Conservation (phyloP, 2,113 vertebrate genomes). For the Procapra przewalskii region DNA sequence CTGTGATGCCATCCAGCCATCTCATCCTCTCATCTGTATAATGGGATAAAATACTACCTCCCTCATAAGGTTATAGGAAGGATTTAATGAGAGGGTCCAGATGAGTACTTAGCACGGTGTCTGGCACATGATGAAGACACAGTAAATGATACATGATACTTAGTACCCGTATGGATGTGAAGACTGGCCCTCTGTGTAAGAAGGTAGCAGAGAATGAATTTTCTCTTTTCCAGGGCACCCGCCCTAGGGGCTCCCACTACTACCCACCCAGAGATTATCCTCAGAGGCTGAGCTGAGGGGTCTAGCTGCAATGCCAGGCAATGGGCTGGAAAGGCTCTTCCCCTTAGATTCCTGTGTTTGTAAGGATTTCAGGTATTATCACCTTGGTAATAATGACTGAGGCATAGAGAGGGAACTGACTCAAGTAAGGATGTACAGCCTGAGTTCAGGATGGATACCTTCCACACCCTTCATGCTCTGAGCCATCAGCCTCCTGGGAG, state of each 20-base stretch:
- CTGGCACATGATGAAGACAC: neutral
- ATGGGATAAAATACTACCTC: neutral
- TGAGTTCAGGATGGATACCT: neutral
- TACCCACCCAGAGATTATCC: neutral
- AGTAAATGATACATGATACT: neutral
- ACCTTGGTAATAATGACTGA: neutral
- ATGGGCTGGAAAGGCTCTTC: neutral
- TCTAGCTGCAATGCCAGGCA: neutral
- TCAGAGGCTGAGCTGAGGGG: neutral
- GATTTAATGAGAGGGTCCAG: neutral
- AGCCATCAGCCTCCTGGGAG: slow-evolving; percentile 5
- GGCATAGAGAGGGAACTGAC: neutral
- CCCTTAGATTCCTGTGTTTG: neutral
- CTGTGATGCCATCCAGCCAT: no score
- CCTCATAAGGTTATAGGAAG: neutral
- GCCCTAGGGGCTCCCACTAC: neutral
- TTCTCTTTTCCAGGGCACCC: neutral
- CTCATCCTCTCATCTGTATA: neutral
- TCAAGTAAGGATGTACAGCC: neutral
- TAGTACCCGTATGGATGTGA: neutral
- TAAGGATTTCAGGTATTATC: neutral
- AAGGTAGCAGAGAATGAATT: neutral
- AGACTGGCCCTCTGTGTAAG: neutral
- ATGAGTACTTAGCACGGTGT: neutral
- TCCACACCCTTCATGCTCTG: neutral